Evolutionary conservation across 2,797 vertebrate genomes (phyloP).

Genomic region (Urophycis tenuis): DNA sequence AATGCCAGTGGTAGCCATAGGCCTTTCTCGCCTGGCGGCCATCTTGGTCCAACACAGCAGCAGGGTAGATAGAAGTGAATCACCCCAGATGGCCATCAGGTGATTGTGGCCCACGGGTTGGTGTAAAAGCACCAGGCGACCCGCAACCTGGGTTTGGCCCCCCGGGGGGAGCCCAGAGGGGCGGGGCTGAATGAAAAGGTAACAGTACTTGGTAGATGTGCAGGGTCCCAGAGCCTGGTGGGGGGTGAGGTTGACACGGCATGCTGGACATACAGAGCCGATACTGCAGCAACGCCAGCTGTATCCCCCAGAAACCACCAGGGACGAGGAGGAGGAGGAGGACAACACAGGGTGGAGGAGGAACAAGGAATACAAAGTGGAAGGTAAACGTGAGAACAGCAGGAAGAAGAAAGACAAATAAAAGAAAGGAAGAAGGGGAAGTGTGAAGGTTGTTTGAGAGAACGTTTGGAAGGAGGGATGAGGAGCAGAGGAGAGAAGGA

Average conservation of each 20-base stretch:
- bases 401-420: neutral
- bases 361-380: conserved; percentile 18
- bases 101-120: neutral
- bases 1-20: too few species aligned
- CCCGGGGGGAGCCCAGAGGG: conserved; percentile 65
- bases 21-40: too few species aligned
- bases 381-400: neutral
- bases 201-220: conserved; percentile 98
- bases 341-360: conserved; percentile 52
- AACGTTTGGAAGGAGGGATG: conserved; percentile 31
- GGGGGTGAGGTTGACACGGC: conserved; percentile 83
- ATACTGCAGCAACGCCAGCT: conserved; percentile 99
- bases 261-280: conserved; percentile 96
- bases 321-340: conserved; percentile 43
- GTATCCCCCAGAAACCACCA: conserved; percentile 78
- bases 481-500: conserved; percentile 30
- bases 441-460: conserved; percentile 26
- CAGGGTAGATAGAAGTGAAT: neutral
- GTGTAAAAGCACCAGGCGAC: neutral
- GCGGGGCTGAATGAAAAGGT: conserved; percentile 72
- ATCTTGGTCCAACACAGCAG: too few species aligned
- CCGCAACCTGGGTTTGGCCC: conserved; percentile 15
- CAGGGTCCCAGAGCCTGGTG: conserved; percentile 89
- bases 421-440: conserved; percentile 13
- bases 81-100: neutral